Base-by-base conservation (phyloP, 2,888 invertebrate genomes). In the Macrophya annulata region DNA sequence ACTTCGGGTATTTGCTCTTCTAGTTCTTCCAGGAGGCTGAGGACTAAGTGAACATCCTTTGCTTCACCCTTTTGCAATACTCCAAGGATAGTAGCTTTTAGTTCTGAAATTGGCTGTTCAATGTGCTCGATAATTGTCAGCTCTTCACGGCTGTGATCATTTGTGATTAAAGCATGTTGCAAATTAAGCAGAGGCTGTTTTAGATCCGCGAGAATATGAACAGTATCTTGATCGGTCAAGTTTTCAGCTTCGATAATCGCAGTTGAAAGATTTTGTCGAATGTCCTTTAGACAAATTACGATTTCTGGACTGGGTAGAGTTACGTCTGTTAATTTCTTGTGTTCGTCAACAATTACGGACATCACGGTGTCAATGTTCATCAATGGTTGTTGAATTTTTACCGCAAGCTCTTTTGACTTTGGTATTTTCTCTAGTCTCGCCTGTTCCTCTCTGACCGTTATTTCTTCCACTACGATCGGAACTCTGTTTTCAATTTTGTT, bases 401-500 rank as follows among this genome's bases (percentile, higher is more conserved):
- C 25, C 17, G 71, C 71, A 45, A 85, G 55, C 40, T 71, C 55
- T 9, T 51, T 59, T n/a, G 59, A 25, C 0, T 72, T 71, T n/a
- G 85, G 15, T 21, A 31, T n/a, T 43, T 55, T 17, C 6, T 65
- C 81, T 40, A 71, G 55, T 21, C 40, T 51, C 10, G 43, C 81
- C 31, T 65, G 17, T 43, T 81, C 55, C 25, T 71, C 81, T 43
- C 81, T 68, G 81, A n/a, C 55, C 4, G 55, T 40, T 17, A 85
- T 71, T 72, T 85, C 43, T 25, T 82, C 15, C 25, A 85, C 71
- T 15, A 82, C 85, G 0, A 81, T 21, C 43, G 85, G 85, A 2
- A 85, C 82, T 59, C 65, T 82, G 81, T 9, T 82, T 31, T 85
- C 85, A 17, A 85, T 82, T 82, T 85, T 85, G 5, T 55, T 71